A percentile compares a stretch with the other conserved stretches of the same genome.
These are phyloP conservation scores for Autographa pulchrina DNA, from an alignment of 2,888 invertebrate species.

Conservation along the genomic window DNA sequence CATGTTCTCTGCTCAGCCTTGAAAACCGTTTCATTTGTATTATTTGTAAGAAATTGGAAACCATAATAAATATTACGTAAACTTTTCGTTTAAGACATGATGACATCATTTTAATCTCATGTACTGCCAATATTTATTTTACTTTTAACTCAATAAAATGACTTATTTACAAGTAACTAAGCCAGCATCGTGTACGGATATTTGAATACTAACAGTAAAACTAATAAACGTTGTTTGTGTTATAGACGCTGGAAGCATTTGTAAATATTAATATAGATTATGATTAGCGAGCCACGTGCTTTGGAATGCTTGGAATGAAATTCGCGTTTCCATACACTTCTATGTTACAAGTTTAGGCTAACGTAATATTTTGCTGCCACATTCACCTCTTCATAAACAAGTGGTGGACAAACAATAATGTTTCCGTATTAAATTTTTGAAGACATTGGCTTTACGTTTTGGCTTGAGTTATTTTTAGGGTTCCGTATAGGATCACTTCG, in stretches of 20 bases:
- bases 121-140: background rate
- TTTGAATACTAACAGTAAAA: background rate
- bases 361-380: too few species aligned
- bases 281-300: background rate
- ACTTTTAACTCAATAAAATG: background rate
- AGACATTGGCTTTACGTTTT: too few species aligned
- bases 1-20: background rate
- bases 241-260: constrained; percentile 1
- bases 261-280: constrained; percentile 1
- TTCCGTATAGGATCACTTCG: too few species aligned
- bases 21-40: background rate
- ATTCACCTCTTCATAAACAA: too few species aligned
- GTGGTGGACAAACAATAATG: too few species aligned
- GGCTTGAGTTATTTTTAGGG: too few species aligned
- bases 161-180: background rate
- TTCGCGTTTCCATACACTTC: background rate
- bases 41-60: background rate
- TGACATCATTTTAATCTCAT: background rate
- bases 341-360: too few species aligned
- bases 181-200: background rate
- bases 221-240: background rate
- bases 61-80: background rate
- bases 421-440: too few species aligned
- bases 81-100: background rate
- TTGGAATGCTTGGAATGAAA: background rate